Evolutionary conservation across 2,797 vertebrate genomes (phyloP), one percentile per base, ranked within the genome.

Genomic region (Sandelia bainsii): DNA sequence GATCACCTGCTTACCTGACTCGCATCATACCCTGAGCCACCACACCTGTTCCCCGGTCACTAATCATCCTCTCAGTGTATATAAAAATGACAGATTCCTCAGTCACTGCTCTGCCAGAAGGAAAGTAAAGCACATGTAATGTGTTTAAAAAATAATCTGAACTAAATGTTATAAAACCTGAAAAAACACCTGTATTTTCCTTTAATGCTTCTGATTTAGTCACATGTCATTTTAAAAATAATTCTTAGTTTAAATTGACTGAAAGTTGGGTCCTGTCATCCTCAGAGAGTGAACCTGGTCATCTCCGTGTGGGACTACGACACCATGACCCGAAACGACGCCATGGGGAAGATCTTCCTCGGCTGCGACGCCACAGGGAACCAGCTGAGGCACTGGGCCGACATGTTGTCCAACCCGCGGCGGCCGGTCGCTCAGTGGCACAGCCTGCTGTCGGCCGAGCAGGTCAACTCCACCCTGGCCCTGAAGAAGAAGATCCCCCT

Each of bases 341-440:
- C 95, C 9, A 95, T 97, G 0, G 97, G 98, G 53, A 98, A 98
- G 84, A 91, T 98, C 50, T 94, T 94, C 77, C 91, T 98, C 53
- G 95, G 97, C 58, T 94, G 95, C 25, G 84, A 93, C 58, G 95
- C 96, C 44, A 81, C 94, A 0, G 97, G 97, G 44, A 97, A 96
- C 87, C 95, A 97, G 76, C 93, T 98, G 88, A 90, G 92, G 57
- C 97, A 97, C 88, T 98, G 97, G 97, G 96, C 96, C 0, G 97
- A 98, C 90, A 96, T 97, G 97, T 84, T 98, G 90, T 95, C 95
- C 79, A 97, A 96, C 52, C 94, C 97, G 0, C 93, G 95, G 56
- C 78, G 94, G 32, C 96, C 97, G 0, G 67, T 98, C 0, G 88
- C 96, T 9, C 97, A 96, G 92, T 97, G 98, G 98, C 97, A 99